A percentile compares a stretch with the other conserved stretches of the same genome.
Conservation (phyloP, 2,797 vertebrate genomes). For the Mormyrus hasselquistii region DNA sequence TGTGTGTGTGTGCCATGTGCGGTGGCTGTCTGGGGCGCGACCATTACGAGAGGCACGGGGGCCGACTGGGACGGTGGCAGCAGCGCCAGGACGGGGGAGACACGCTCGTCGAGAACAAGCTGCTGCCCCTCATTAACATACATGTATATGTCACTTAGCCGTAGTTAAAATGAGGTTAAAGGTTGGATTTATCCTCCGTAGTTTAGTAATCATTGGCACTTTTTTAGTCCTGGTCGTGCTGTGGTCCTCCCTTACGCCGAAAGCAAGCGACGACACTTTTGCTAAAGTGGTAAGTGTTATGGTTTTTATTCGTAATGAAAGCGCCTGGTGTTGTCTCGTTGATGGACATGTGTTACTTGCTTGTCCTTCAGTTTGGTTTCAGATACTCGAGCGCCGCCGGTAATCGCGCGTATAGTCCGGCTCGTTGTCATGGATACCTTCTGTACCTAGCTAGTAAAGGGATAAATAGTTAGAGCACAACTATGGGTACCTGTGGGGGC, state of each 20-base stretch:
- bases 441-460: neutral
- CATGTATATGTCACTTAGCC: neutral
- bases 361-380: neutral
- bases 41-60: neutral
- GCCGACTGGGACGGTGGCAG: neutral
- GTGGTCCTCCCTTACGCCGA: slow-evolving; percentile 80
- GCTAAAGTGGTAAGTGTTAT: slow-evolving; percentile 48
- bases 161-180: slow-evolving; percentile 80
- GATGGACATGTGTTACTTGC: neutral
- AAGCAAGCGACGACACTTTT: slow-evolving; percentile 61
- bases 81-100: neutral
- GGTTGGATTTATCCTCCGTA: slow-evolving; percentile 80
- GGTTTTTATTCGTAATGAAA: neutral
- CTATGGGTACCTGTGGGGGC: neutral
- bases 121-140: neutral
- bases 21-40: neutral
- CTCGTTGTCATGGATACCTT: slow-evolving; percentile 58
- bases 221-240: slow-evolving; percentile 80
- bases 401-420: neutral
- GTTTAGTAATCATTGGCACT: slow-evolving; percentile 72
- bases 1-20: neutral
- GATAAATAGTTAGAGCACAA: neutral
- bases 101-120: neutral
- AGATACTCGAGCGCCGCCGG: neutral
- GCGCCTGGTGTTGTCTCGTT: slow-evolving; percentile 14